These are phyloP conservation scores for Gymnoscopelus microlampas DNA, from an alignment of 2,797 vertebrate species.

Conservation along the genomic window DNA sequence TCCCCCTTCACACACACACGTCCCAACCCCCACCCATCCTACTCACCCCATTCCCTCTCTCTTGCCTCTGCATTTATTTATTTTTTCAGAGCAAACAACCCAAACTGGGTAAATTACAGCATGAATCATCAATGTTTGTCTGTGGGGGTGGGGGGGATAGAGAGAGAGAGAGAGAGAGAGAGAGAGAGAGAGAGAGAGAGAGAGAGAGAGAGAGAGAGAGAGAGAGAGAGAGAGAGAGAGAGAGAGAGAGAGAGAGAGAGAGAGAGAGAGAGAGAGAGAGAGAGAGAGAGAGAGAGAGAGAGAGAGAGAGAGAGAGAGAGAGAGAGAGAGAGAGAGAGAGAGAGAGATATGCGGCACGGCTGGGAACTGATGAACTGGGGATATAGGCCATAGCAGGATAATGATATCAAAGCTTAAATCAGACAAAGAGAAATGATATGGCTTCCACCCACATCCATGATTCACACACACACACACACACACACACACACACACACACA, in stretches of 20 bases:
- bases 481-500: too few relatives aligned
- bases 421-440: conserved; percentile 63
- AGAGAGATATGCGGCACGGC: conserved; percentile 59
- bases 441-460: conserved; percentile 56
- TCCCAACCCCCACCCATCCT: too few relatives aligned
- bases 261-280: conserved; percentile 6
- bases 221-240: too few relatives aligned
- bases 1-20: background rate
- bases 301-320: too few relatives aligned
- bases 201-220: too few relatives aligned
- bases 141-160: too few relatives aligned
- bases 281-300: background rate
- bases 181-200: conserved; percentile 11
- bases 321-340: too few relatives aligned
- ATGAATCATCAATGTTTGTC: too few relatives aligned
- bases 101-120: too few relatives aligned
- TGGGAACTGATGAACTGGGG: conserved; percentile 59
- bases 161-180: conserved; percentile 20
- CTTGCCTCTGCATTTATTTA: too few relatives aligned
- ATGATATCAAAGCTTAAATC: conserved; percentile 69
- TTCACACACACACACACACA: conserved; percentile 9
- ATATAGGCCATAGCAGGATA: conserved; percentile 69
- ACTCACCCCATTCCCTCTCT: too few relatives aligned
- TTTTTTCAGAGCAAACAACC: too few relatives aligned
- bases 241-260: conserved; percentile 2